Conservation (phyloP, 2,888 invertebrate genomes). For the Fissipunctia ypsillon region DNA sequence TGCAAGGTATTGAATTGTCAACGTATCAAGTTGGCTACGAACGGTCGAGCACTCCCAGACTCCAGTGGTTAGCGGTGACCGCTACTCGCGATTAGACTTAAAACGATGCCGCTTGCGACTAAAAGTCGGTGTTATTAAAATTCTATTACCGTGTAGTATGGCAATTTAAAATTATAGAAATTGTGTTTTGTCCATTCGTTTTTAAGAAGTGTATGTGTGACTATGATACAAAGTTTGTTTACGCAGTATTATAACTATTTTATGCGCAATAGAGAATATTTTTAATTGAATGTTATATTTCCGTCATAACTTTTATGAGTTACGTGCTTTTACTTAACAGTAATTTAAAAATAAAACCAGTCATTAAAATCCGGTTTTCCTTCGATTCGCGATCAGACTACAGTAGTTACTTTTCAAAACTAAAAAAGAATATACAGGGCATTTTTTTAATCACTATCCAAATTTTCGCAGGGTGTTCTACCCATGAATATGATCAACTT, state of each 20-base stretch:
- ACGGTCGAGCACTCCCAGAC: conserved; percentile 17
- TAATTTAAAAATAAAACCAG: background rate
- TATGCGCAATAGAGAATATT: background rate
- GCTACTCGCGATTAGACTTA: conserved; percentile 70
- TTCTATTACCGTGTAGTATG: conserved; percentile 49
- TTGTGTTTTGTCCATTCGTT: conserved; percentile 29
- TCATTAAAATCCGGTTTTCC: background rate
- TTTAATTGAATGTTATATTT: conserved; percentile 7
- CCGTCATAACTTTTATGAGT: background rate
- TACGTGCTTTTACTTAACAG: background rate
- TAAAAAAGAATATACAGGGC: no score
- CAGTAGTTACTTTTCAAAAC: background rate
- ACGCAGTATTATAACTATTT: background rate
- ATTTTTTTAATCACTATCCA: no score
- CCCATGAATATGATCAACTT: no score
- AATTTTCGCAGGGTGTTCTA: no score
- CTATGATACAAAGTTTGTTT: background rate
- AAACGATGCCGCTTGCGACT: conserved; percentile 75
- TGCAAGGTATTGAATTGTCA: conserved; percentile 84
- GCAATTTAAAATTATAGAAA: conserved; percentile 47
- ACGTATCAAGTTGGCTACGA: conserved; percentile 74
- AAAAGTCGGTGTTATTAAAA: conserved; percentile 68
- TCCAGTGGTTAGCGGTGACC: conserved; percentile 66
- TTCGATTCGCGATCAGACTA: background rate
- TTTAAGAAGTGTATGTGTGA: conserved; percentile 1